Base-by-base conservation (phyloP, 2,797 vertebrate genomes). In the Ataeniobius toweri region DNA sequence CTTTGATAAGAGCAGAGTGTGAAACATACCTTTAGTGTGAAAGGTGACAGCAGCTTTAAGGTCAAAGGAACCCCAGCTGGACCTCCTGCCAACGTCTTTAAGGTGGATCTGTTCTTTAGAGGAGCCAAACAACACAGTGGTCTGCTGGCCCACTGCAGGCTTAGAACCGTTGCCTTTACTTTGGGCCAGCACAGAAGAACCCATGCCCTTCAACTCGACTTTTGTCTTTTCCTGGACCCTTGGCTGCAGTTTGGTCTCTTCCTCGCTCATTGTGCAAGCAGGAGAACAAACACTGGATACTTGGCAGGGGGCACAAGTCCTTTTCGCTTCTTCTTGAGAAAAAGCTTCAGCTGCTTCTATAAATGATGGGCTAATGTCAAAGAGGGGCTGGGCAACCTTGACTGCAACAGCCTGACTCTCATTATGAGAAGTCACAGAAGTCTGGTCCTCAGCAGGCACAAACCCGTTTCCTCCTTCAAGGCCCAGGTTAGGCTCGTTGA, bases 41-140 rank as follows among this genome's bases (percentile, higher is more conserved):
- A 98, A 98, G 91, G 96, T 93, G 96, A 98, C 96, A 96, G 97
- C 97, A 96, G 97, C 97, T 96, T 96, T 97, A 93, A 97, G 90
- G 90, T 98, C 97, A 93, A 98, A 98, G 92, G 96, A 94, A 78
- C 96, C 96, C 96, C 95, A 97, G 95, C 96, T 97, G 94, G 96
- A 96, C 95, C 96, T 96, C 86, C 95, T 95, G 95, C 96, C 96
- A 96, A 96, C 95, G 95, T 96, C 96, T 95, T 96, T 96, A 92
- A 96, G 93, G 92, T 94, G 95, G 94, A 93, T 93, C 91, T 95
- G 96, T 91, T 97, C 97, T 97, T 97, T 97, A 94, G 96, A 93
- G 65, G 95, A 96, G 91, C 96, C 95, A 95, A 97, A 96, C 92
- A 96, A 94, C 96, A 96, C 93, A 94, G 96, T 96, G 95, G 96